A percentile compares a stretch with the other conserved stretches of the same genome.
phyloP scores from a whole-genome alignment of 2,888 invertebrate species.

The Cryptosula pallasiana region DNA sequence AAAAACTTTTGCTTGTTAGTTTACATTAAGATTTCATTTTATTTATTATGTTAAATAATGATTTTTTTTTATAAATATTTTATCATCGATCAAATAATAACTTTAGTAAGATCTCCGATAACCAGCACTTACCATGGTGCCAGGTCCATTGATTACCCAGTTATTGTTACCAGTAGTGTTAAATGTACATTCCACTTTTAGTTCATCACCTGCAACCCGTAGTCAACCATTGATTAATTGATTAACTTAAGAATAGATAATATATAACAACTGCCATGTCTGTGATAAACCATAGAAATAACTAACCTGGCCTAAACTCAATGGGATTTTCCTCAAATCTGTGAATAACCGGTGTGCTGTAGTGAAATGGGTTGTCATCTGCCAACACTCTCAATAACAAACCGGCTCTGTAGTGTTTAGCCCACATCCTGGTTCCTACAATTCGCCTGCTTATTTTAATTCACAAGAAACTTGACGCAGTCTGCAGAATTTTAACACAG shows the following conservation, averaged over 20 bases:
- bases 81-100: too few species aligned
- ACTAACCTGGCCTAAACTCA: constrained; percentile 24
- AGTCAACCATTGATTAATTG: too few species aligned
- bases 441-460: too few species aligned
- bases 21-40: too few species aligned
- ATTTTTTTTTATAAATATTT: too few species aligned
- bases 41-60: too few species aligned
- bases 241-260: too few species aligned
- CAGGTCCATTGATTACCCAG: constrained; percentile 19
- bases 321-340: constrained; percentile 23
- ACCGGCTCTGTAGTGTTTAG: constrained; percentile 24
- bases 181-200: constrained; percentile 11
- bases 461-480: too few species aligned
- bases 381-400: constrained; percentile 16
- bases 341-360: constrained; percentile 21
- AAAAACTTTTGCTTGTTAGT: too few species aligned
- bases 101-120: too few species aligned
- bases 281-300: background rate
- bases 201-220: constrained; percentile 9
- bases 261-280: too few species aligned
- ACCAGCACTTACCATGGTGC: background rate
- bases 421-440: constrained; percentile 21
- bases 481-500: too few species aligned
- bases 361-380: constrained; percentile 23
- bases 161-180: background rate